Base-by-base conservation (phyloP, 2,113 vertebrate genomes). In the Microcebus ravelobensis region DNA sequence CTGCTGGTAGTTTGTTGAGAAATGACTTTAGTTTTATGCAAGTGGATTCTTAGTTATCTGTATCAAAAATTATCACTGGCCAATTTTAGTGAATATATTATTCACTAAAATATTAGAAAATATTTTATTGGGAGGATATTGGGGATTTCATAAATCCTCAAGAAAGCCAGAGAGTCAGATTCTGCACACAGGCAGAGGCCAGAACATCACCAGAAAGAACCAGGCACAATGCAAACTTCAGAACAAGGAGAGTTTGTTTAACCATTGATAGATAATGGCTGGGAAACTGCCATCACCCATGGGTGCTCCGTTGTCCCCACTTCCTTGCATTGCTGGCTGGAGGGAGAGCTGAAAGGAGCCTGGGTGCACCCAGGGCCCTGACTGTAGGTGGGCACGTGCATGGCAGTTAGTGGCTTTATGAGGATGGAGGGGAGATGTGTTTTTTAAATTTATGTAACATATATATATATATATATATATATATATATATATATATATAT, bases 341-440 rank as follows among this genome's bases (percentile, higher is more conserved):
- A 6, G 17, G 9, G 4, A 9, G n/a, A 73, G 27, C 45, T 76
- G 57, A 31, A 10, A 20, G 55, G 52, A 67, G 52, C 2, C 9
- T 0, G 20, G 31, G 11, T 48, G 7, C 31, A 25, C 0, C 48
- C 34, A 0, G 18, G 39, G 18, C 14, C 52, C 34, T 68, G 12
- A 65, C 14, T 5, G 2, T 17, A 3, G 15, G 63, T 18, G 15
- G 13, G 67, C 3, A 7, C 29, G 3, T 12, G 5, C 45, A 14
- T 12, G 27, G 23, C 39, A 55, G 34, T 11, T 8, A 23, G 29
- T 8, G 10, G 20, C 29, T 21, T 70, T 8, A 55, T 21, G 71
- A 17, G 31, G 11, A 76, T 2, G 8, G n/a, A 59, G 7, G 31
- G 9, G 25, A 42, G 3, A 2, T n/a, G 36, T 13, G 21, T 50